Evolutionary conservation across 1,140 invertebrate genomes (phyloP).

Genomic region (Lordiphosa mommai): DNA sequence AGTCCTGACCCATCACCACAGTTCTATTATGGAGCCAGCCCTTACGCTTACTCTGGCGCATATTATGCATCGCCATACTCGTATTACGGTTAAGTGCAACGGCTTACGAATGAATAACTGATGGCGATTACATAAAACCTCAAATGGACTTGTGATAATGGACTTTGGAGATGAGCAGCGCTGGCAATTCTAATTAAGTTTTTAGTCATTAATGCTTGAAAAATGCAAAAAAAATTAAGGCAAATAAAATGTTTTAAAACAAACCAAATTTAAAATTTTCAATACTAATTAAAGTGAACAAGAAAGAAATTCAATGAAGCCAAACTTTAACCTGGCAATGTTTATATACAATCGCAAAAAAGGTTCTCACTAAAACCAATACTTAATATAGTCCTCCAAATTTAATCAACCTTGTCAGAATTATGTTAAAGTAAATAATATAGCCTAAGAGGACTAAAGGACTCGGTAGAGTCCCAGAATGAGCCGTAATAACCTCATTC

Average conservation of each 20-base stretch:
- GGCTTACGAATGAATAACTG: slow-evolving; percentile 22
- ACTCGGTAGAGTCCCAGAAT: too few species aligned
- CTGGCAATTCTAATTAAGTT: slow-evolving; percentile 58
- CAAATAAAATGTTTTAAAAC: slow-evolving; percentile 32
- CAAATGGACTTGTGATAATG: slow-evolving; percentile 38
- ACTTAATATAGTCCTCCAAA: too few species aligned
- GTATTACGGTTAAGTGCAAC: slow-evolving; percentile 57
- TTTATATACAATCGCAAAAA: too few species aligned
- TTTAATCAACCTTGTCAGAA: too few species aligned
- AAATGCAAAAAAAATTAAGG: slow-evolving; percentile 31
- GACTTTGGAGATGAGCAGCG: slow-evolving; percentile 38
- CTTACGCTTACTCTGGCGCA: slow-evolving; percentile 61
- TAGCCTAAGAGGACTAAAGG: too few species aligned
- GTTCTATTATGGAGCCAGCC: slow-evolving; percentile 61
- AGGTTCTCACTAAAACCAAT: too few species aligned
- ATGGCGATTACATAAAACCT: slow-evolving; percentile 5
- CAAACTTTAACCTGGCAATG: too few species aligned
- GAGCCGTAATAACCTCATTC: too few species aligned
- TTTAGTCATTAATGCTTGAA: slow-evolving; percentile 54
- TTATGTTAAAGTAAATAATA: too few species aligned
- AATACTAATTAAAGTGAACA: neutral
- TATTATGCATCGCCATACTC: slow-evolving; percentile 68
- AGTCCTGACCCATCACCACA: slow-evolving; percentile 65
- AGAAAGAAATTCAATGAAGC: neutral
- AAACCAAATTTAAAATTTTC: slow-evolving; percentile 8